These are phyloP conservation scores for Menidia beryllina DNA, from an alignment of 2,113 vertebrate genomes.

Conservation along the genomic window DNA sequence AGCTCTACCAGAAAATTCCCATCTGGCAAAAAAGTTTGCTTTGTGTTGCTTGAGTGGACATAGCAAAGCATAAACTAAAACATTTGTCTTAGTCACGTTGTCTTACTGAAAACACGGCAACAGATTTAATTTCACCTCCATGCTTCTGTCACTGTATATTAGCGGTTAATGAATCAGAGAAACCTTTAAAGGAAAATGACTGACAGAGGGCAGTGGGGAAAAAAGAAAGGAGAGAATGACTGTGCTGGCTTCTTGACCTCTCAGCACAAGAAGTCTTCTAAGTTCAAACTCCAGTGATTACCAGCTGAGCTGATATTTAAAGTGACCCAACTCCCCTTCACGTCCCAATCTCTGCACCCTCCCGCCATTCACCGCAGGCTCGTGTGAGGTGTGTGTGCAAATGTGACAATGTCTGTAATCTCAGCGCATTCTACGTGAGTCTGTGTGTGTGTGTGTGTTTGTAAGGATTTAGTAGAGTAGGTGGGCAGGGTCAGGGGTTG, in stretches of 20 bases:
- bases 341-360: background rate
- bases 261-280: slow-evolving; percentile 72
- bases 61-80: slow-evolving; percentile 12
- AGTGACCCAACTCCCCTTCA: slow-evolving; percentile 29
- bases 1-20: slow-evolving; percentile 30
- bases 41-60: slow-evolving; percentile 32
- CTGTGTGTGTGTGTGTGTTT: slow-evolving; percentile 42
- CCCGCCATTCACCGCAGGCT: slow-evolving; percentile 43
- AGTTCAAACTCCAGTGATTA: slow-evolving; percentile 80
- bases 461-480: slow-evolving; percentile 51
- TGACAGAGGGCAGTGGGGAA: slow-evolving; percentile 63
- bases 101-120: background rate
- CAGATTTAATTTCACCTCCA: slow-evolving; percentile 24
- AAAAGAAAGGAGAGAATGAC: slow-evolving; percentile 59
- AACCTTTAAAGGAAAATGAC: slow-evolving; percentile 43
- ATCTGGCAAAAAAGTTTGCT: slow-evolving; percentile 29
- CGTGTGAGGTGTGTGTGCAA: slow-evolving; percentile 53
- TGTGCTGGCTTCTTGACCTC: slow-evolving; percentile 79
- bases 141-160: slow-evolving; percentile 41
- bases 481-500: slow-evolving; percentile 71
- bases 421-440: slow-evolving; percentile 44
- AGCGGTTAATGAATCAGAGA: slow-evolving; percentile 49
- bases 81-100: slow-evolving; percentile 10
- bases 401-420: slow-evolving; percentile 43
- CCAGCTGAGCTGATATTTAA: slow-evolving; percentile 77